Evolutionary conservation across 53 echinoderm and acorn worm species (phyloP).

Genomic region (Henricia sp.): DNA sequence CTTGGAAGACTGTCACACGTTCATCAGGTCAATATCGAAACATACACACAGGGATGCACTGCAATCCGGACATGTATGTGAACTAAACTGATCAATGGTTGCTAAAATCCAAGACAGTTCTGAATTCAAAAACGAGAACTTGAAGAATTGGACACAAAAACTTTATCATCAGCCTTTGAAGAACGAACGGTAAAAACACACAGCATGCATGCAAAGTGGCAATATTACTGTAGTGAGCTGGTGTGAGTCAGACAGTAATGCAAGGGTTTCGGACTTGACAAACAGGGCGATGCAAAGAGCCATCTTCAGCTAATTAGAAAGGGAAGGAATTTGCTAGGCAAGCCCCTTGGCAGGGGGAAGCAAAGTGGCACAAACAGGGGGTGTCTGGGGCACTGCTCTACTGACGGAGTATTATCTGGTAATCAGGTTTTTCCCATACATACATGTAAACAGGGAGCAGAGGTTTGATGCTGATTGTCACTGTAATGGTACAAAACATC

Average conservation of each 20-base stretch:
- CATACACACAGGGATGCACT: too few species aligned
- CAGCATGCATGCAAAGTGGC: neutral
- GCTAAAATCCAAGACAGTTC: too few species aligned
- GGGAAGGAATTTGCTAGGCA: constrained; percentile 20
- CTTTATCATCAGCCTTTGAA: too few species aligned
- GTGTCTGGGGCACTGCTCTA: neutral
- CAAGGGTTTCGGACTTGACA: neutral
- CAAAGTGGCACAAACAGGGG: constrained; percentile 37
- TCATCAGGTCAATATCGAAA: too few species aligned
- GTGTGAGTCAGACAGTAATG: constrained; percentile 13
- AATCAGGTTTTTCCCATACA: neutral
- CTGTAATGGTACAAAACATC: neutral
- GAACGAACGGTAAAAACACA: neutral
- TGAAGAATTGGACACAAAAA: neutral
- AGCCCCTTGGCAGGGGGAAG: constrained; percentile 1
- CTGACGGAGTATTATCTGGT: neutral
- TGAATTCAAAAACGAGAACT: too few species aligned
- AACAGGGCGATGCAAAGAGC: neutral
- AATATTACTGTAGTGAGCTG: neutral
- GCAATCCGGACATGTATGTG: too few species aligned
- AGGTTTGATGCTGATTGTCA: neutral
- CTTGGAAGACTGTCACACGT: too few species aligned
- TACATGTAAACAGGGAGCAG: neutral
- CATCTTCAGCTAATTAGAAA: constrained; percentile 5
- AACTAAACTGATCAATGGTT: too few species aligned